A percentile compares a stretch with the other conserved stretches of the same genome.
Conservation (phyloP, 2,888 invertebrate genomes). For the Nomada ruficornis region DNA sequence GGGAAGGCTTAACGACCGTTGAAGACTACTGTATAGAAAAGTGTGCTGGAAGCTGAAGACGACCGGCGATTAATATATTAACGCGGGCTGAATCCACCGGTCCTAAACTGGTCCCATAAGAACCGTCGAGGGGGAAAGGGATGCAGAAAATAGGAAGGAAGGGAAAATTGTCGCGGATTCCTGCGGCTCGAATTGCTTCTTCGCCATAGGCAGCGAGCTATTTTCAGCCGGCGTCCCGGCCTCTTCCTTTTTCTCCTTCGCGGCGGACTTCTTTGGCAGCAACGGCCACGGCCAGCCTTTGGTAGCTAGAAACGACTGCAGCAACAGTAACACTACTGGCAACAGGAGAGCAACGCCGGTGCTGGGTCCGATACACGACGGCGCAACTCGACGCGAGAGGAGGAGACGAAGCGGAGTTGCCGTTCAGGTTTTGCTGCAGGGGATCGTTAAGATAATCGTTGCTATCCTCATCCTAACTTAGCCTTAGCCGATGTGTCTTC, state of each 20-base stretch:
- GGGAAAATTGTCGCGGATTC: constrained; percentile 33
- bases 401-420: constrained; percentile 80
- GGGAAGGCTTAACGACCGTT: too few species aligned
- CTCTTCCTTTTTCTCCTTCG: constrained; percentile 45
- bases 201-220: constrained; percentile 60
- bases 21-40: too few species aligned
- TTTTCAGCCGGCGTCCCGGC: constrained; percentile 67
- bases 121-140: constrained; percentile 13
- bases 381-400: constrained; percentile 45
- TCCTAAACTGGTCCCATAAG: constrained; percentile 20
- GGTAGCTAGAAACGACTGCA: constrained; percentile 55
- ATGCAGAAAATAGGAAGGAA: constrained; percentile 42
- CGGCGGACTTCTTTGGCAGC: constrained; percentile 67
- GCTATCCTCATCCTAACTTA: constrained; percentile 83
- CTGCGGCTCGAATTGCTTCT: constrained; percentile 8
- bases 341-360: constrained; percentile 47
- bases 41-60: too few species aligned
- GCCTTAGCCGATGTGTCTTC: constrained; percentile 75
- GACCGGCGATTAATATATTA: too few species aligned
- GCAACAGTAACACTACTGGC: constrained; percentile 56
- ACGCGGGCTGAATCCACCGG: background rate
- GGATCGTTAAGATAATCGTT: constrained; percentile 84
- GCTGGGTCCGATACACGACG: constrained; percentile 30
- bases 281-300: constrained; percentile 45
- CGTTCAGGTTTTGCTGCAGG: constrained; percentile 83